A percentile compares a stretch with the other conserved stretches of the same genome.
Conservation (phyloP, 1,140 invertebrate genomes). For the Oncopodura yosiiana region DNA sequence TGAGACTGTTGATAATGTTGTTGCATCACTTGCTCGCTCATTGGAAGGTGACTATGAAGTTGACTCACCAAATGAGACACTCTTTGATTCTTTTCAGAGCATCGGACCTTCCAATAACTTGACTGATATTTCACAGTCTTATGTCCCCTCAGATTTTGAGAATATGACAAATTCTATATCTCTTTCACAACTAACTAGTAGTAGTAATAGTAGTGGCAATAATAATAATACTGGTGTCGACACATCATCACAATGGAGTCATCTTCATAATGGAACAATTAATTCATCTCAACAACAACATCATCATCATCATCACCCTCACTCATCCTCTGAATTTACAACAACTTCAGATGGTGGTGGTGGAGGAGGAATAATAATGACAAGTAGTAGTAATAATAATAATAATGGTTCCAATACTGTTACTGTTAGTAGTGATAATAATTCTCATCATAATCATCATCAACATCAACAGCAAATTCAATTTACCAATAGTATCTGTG, state of each 20-base stretch:
- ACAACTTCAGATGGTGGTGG: too few species aligned
- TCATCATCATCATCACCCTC: too few species aligned
- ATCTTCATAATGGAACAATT: neutral
- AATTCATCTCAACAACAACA: slow-evolving; percentile 10
- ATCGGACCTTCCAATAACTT: slow-evolving; percentile 27
- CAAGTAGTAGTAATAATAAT: too few species aligned
- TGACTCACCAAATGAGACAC: slow-evolving; percentile 33
- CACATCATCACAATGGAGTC: neutral
- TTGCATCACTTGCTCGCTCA: slow-evolving; percentile 27
- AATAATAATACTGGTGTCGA: neutral
- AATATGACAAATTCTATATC: slow-evolving; percentile 6
- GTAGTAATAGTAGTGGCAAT: slow-evolving; percentile 5
- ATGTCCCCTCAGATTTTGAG: slow-evolving; percentile 33
- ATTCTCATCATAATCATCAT: too few species aligned
- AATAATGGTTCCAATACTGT: too few species aligned
- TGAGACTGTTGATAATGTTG: slow-evolving; percentile 30
- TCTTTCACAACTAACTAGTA: neutral
- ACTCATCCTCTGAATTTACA: too few species aligned
- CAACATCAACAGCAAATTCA: too few species aligned
- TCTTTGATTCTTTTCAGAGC: slow-evolving; percentile 25
- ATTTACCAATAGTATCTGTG: slow-evolving; percentile 20
- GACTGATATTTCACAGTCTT: slow-evolving; percentile 34
- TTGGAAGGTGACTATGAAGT: slow-evolving; percentile 32
- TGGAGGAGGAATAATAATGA: too few species aligned
- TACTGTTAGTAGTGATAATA: too few species aligned